Base-by-base conservation (phyloP, 2,797 vertebrate genomes). In the Aldrovandia affinis region DNA sequence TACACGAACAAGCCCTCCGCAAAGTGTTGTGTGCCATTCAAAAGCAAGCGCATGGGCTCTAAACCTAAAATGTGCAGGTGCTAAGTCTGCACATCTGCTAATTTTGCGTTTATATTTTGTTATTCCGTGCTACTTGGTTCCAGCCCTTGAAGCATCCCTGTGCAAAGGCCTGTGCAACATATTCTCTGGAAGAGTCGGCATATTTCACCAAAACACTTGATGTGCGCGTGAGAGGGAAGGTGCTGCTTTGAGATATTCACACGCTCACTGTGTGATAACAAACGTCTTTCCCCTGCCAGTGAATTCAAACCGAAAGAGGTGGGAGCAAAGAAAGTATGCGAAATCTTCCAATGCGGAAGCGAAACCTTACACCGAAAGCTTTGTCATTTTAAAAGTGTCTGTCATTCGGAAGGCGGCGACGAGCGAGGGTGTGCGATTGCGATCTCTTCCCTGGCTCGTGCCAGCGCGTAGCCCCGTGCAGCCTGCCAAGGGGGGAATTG, bases 401-500 rank as follows among this genome's bases (percentile, higher is more conserved):
- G 77, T 83, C 54, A 44, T 78, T 83, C 73, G 15, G 28, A 15
- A 15, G 12, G 25, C 47, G 9, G 39, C 39, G 25, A 14, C 4
- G 33, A 57, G 55, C 12, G 3, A 15, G 63, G 14, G 22, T 70
- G 68, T 9, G 3, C 30, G 33, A 73, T 73, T 20, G 30, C 33
- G 50, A 77, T 70, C 65, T 77, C 36, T 50, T 50, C 30, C 42
- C n/a, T 70, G 68, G 68, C 15, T 14, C 33, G 18, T 39, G 30
- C 14, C 33, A 70, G n/a, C 10, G n/a, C 6, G 25, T 54, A 28
- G 77, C 12, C 20, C 15, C 36, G 8, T 54, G 78, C 78, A n/a
- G 39, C 78, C 18, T 33, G 75, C 42, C 42, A 25, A 9, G 84
- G 87, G 87, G 77, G 81, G 20, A 59, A 47, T 12, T 65, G 81